phyloP scores from a whole-genome alignment of 2,888 invertebrate species.

The Timema podura region DNA sequence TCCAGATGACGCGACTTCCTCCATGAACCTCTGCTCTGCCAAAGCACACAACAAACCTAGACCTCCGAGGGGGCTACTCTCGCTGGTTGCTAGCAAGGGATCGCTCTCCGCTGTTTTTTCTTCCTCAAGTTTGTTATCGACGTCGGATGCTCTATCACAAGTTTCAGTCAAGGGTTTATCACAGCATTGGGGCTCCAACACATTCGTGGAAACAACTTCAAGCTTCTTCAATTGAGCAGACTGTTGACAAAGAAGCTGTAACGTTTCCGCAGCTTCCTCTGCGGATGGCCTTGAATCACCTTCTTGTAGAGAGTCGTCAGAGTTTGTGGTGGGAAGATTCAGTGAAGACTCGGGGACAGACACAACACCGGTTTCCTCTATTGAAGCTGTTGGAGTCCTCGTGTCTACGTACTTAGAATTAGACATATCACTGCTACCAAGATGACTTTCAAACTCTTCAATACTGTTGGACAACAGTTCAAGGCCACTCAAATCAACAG shows the following conservation, averaged over 20 bases:
- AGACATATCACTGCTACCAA: conserved; percentile 7
- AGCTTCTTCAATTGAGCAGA: conserved; percentile 9
- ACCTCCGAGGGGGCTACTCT: conserved; percentile 35
- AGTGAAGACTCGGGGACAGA: not conserved
- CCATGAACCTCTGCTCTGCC: conserved; percentile 78
- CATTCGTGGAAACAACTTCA: not conserved
- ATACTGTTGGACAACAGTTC: conserved; percentile 82
- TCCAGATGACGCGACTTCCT: conserved; percentile 55
- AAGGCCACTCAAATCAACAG: conserved; percentile 70
- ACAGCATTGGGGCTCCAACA: conserved; percentile 9
- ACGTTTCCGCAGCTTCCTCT: conserved; percentile 27
- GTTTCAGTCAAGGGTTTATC: conserved; percentile 6
- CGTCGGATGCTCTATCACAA: not conserved
- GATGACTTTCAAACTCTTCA: conserved; percentile 61
- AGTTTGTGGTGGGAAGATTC: not conserved
- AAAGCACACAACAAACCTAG: conserved; percentile 75
- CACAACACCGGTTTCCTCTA: not conserved
- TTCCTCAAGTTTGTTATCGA: not conserved
- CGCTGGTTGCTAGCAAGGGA: not conserved
- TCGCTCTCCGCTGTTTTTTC: not conserved
- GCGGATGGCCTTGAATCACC: conserved; percentile 20
- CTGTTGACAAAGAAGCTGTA: conserved; percentile 27
- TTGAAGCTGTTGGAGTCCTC: not conserved
- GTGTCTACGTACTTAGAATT: not conserved
- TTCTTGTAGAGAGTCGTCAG: conserved; percentile 12